phyloP scores from a whole-genome alignment of 2,113 vertebrate genomes.

The Eulemur rufifrons region DNA sequence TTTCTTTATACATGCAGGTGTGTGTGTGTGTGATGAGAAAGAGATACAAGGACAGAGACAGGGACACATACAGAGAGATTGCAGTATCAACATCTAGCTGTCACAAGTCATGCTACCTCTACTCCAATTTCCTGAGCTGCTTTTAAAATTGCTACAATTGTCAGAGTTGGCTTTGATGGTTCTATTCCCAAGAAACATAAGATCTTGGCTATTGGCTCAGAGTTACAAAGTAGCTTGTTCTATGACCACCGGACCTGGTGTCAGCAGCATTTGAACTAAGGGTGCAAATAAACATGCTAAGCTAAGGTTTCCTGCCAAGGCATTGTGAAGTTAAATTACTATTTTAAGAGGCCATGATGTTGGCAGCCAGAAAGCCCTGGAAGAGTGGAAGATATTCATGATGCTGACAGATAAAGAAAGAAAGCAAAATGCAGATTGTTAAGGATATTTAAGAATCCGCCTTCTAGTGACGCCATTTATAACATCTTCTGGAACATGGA shows the following conservation, averaged over 20 bases:
- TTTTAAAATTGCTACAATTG: slow-evolving; percentile 13
- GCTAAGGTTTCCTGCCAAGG: slow-evolving; percentile 28
- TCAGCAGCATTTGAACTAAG: slow-evolving; percentile 41
- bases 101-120: not conserved
- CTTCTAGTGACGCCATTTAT: not conserved
- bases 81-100: slow-evolving; percentile 23
- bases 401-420: slow-evolving; percentile 50
- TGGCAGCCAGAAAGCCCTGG: slow-evolving; percentile 32
- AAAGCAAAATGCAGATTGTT: slow-evolving; percentile 58
- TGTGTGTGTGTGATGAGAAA: not conserved
- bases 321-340: slow-evolving; percentile 54
- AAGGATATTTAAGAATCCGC: slow-evolving; percentile 50
- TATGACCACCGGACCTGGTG: not conserved
- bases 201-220: not conserved
- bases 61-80: not conserved
- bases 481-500: not conserved
- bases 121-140: not conserved
- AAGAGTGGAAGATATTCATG: slow-evolving; percentile 44
- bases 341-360: slow-evolving; percentile 60
- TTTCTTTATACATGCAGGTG: not conserved
- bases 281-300: slow-evolving; percentile 58
- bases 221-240: not conserved
- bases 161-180: not conserved
- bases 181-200: slow-evolving; percentile 1
- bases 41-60: not conserved